Evolutionary conservation across 1,140 invertebrate genomes (phyloP), one percentile per base, ranked within the genome.

Genomic region (Bombus superbus): DNA sequence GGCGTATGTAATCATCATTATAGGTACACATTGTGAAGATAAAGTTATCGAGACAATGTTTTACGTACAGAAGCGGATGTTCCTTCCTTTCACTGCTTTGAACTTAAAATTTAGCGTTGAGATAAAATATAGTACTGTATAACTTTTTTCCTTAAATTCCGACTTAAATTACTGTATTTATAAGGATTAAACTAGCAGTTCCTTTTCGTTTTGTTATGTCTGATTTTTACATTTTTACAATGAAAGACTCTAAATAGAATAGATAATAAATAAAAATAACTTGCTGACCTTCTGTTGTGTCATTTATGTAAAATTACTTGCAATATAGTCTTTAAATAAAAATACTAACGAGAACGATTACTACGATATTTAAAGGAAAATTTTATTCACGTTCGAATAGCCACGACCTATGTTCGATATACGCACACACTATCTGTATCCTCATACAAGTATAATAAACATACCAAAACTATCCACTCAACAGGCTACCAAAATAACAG

Each of bases 401-500:
- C 28, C 25, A n/a, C 40, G 44, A 35, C 47, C 44, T 72, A 78
- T 78, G 47, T 84, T 69, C 40, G n/a, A 77, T 44, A 57, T 72
- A 53, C 47, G 47, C 28, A 62, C 3, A 62, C 28, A n/a, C 76
- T 77, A 85, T 85, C 68, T 85, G 68, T 47, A 72, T 64, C 32
- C 40, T 59, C 42, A 57, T 72, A 11, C 42, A 71, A 79, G 83
- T 47, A 72, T 69, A 85, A 85, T 85, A 80, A 85, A 85, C 68
- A 59, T 22, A 80, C 25, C n/a, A 40, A 71, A 79, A 80, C 76
- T 85, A 80, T 72, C 76, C 66, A 59, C 83, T 85, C 83, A 47
- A 72, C 66, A 62, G 32, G 35, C 38, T 72, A 85, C 83, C 68
- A 85, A 85, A 85, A 85, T 85, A 85, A 85, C 76, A 85, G 25